Conservation (phyloP, 1,140 invertebrate species). For the Pseudoatta argentina region DNA sequence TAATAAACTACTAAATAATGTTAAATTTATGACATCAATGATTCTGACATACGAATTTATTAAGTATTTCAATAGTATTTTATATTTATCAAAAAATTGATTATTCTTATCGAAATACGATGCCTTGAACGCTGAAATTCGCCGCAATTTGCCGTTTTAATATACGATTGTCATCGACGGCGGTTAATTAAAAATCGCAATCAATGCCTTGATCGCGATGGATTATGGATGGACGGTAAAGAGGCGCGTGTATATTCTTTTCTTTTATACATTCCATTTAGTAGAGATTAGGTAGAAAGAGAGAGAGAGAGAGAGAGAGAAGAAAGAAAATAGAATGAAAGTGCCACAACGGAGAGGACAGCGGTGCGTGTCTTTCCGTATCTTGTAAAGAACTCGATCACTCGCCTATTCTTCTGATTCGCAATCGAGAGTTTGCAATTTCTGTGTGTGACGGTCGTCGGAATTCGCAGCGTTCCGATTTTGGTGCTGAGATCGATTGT, state of each 20-base stretch:
- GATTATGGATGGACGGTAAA: background rate
- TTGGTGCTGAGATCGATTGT: constrained; percentile 26
- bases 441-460: constrained; percentile 25
- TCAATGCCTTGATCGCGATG: constrained; percentile 13
- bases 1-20: constrained; percentile 28
- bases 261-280: constrained; percentile 74
- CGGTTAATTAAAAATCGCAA: constrained; percentile 11
- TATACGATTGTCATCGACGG: constrained; percentile 12
- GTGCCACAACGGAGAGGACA: constrained; percentile 68
- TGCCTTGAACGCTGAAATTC: background rate
- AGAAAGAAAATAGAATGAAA: background rate
- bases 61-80: constrained; percentile 9
- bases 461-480: constrained; percentile 48
- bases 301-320: constrained; percentile 33
- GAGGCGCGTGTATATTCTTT: constrained; percentile 69
- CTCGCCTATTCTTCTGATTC: constrained; percentile 63
- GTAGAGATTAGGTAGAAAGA: constrained; percentile 28
- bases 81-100: constrained; percentile 14
- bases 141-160: constrained; percentile 19
- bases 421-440: constrained; percentile 50
- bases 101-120: constrained; percentile 30
- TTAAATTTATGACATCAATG: background rate
- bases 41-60: constrained; percentile 10
- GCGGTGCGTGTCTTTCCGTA: constrained; percentile 61
- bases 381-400: constrained; percentile 63